These are phyloP conservation scores for Habropoda laboriosa DNA, from an alignment of 1,140 invertebrate species.

Conservation along the genomic window DNA sequence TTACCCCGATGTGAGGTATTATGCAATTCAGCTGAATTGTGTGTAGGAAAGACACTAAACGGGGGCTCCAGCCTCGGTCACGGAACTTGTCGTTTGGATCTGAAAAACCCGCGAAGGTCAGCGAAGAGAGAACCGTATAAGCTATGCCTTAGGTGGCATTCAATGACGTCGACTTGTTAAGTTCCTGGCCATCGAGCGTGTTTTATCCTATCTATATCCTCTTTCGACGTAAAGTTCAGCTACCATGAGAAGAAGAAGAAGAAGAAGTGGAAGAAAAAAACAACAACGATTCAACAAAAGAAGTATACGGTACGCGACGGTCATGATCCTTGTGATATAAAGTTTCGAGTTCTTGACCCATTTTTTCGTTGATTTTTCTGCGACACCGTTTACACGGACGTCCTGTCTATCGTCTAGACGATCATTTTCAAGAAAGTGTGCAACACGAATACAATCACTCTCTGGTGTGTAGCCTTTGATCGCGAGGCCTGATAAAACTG, in stretches of 20 bases:
- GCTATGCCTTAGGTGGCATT: slow-evolving; percentile 23
- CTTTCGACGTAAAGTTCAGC: too few species aligned
- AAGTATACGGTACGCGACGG: too few species aligned
- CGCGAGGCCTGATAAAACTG: slow-evolving; percentile 41
- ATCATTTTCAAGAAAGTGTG: too few species aligned
- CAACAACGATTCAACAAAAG: too few species aligned
- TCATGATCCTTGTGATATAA: too few species aligned
- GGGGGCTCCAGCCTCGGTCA: not conserved
- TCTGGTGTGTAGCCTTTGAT: slow-evolving; percentile 52
- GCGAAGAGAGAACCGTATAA: slow-evolving; percentile 19
- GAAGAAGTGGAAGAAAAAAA: not conserved
- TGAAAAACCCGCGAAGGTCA: slow-evolving; percentile 23
- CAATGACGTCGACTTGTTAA: slow-evolving; percentile 10
- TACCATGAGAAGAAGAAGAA: not conserved
- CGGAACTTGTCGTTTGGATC: slow-evolving; percentile 34
- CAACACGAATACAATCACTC: slow-evolving; percentile 20
- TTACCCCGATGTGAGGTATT: slow-evolving; percentile 20
- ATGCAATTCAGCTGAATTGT: not conserved
- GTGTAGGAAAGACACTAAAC: not conserved
- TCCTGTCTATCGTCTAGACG: not conserved
- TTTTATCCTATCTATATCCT: slow-evolving; percentile 1
- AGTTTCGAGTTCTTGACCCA: slow-evolving; percentile 10
- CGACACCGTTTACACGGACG: not conserved
- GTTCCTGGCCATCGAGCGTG: not conserved
- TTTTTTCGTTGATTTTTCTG: slow-evolving; percentile 1